Base-by-base conservation (phyloP, 2,888 invertebrate species). In the Ischnura elegans region DNA sequence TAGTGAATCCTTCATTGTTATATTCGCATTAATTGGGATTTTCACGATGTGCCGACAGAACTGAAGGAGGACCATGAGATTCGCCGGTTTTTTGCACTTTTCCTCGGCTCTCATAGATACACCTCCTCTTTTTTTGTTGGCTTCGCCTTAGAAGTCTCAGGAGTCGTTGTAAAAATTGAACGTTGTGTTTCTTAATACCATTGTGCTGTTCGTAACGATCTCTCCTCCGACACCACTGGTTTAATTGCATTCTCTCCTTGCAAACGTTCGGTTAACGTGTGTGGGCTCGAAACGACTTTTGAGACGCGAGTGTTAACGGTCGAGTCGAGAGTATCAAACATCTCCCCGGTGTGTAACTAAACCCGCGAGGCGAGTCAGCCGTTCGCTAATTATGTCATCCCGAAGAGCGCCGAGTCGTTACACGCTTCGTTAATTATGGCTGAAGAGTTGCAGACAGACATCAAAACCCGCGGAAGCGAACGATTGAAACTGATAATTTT, bases 401-500 rank as follows among this genome's bases (percentile, higher is more conserved):
- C 61, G 76, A 8, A 10, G 36, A 29, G 36, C 76, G 36, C 36
- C 1, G 76, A 13, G 76, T 36, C 76, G 76, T 76, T 76, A 76
- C 10, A 29, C 29, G 76, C 36, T 36, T 5, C 76, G 76, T 76
- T 76, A 76, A 29, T 76, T 76, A 76, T 76, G 76, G 1, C 36
- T 76, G 76, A 76, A 61, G 76, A 76, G 29, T 76, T 36, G 36
- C 13, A 76, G 76, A 76, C 76, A 76, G 36, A 10, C 36, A 76
- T 76, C 76, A 76, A 76, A n/a, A 36, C 36, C 8, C 36, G 76
- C 2, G 76, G 76, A 36, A 76, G 36, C 76, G 76, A 76, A 76
- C 36, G 76, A 76, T 76, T 76, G 76, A 76, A 76, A 76, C 76
- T 76, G 76, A 36, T 29, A 25, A 76, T 76, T 76, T 76, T 76